Evolutionary conservation across 2,797 vertebrate species (phyloP), one percentile per base, ranked within the genome.

Genomic region (Hippopotamyrus pictus): DNA sequence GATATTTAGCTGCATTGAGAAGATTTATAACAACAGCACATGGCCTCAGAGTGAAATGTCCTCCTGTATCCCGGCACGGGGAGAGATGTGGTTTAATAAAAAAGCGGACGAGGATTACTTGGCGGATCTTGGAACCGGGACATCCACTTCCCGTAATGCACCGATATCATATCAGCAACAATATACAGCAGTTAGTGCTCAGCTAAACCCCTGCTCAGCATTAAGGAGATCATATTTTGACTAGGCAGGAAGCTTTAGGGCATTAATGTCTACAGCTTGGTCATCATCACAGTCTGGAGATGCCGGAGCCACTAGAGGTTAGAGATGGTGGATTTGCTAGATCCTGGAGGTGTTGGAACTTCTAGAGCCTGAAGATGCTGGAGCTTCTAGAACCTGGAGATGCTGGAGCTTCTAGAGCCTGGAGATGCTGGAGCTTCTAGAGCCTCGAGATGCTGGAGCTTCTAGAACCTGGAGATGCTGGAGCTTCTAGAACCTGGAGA

Each of bases 211-310:
- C 73, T 79, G 17, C 73, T 79, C 73, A 79, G 73, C 73, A 79
- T 44, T 79, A 79, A 44, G 73, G 73, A n/a, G 73, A 79, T 79
- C 73, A 79, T 79, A 44, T 79, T 79, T 79, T 79, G 73, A 79
- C 73, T 29, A 79, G 17, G 37, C 73, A 79, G 73, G 73, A 79
- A 79, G 73, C 73, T 79, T 79, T 79, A 41, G 19, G 14, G 37
- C 69, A 79, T 79, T 79, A 79, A 44, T 44, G 37, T 44, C 6
- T 59, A 9, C 57, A 59, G 57, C n/a, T 22, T 59, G 57, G 57
- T 59, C 57, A 59, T 59, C 57, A 59, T 59, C n/a, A 59, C n/a
- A 59, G 57, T 59, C 54, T n/a, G n/a, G 57, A 73, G 33, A 73
- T 37, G 65, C 65, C 12, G 3, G 59, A 73, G 29, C 29, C 33